Percentiles rank a stretch among this genome's conserved stretches.
These are phyloP conservation scores for Nothocercus nigrocapillus DNA, from an alignment of 2,113 vertebrate species.

Conservation along the genomic window DNA sequence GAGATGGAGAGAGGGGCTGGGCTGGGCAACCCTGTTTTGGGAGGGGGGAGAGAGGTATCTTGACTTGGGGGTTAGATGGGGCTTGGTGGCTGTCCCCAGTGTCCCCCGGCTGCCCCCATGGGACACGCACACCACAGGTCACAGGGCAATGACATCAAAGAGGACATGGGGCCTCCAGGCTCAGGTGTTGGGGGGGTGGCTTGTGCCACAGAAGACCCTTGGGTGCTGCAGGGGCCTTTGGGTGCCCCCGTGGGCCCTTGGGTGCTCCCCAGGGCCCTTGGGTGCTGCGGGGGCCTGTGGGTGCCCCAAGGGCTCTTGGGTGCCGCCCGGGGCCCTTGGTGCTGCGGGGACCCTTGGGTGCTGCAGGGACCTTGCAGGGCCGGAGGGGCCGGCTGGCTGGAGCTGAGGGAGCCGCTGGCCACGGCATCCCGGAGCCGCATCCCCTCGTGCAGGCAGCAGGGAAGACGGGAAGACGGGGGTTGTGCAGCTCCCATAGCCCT, in stretches of 20 bases:
- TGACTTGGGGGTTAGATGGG: not conserved
- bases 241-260: no score
- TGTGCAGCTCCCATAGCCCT: no score
- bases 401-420: not conserved
- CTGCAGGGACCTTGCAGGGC: not conserved
- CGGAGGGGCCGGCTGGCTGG: not conserved
- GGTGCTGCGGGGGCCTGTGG: no score
- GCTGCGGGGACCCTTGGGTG: not conserved
- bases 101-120: not conserved
- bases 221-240: not conserved
- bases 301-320: no score
- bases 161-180: not conserved
- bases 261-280: no score
- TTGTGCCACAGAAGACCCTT: not conserved
- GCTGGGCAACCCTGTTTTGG: not conserved
- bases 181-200: not conserved
- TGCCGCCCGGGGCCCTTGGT: no score
- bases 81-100: not conserved
- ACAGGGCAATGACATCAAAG: not conserved
- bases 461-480: no score
- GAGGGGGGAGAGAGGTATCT: not conserved
- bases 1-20: not conserved
- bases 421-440: not conserved
- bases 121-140: slow-evolving; percentile 45
- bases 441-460: no score